phyloP scores from a whole-genome alignment of 1,140 invertebrate genomes.

The Panulirus ornatus region DNA sequence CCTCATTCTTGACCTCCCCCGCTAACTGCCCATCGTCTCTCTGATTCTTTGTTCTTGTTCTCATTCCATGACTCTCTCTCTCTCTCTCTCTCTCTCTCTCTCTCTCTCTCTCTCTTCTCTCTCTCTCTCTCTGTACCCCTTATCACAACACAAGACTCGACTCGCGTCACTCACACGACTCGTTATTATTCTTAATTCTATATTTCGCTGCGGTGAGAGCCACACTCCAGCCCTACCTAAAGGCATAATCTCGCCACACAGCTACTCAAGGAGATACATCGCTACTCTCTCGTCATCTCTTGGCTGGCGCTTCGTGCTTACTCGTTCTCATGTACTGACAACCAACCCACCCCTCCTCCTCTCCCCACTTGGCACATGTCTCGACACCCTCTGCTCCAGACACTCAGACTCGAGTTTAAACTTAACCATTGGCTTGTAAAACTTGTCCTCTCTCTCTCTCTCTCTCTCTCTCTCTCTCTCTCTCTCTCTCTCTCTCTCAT shows the following conservation, averaged over 20 bases:
- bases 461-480: background rate
- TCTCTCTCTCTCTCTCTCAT: background rate
- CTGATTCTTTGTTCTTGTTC: background rate
- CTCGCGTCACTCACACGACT: background rate
- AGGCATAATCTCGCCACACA: background rate
- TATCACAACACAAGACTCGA: background rate
- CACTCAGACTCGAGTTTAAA: background rate
- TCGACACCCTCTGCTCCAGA: background rate
- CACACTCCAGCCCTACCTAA: background rate
- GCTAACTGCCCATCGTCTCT: background rate
- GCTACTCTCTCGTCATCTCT: background rate
- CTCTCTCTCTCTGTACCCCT: background rate
- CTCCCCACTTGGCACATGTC: background rate
- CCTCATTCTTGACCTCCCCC: background rate
- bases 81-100: background rate
- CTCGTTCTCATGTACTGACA: background rate
- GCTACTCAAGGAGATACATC: background rate
- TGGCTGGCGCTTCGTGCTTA: background rate
- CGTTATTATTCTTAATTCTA: background rate
- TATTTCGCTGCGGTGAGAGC: no score
- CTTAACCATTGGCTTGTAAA: background rate
- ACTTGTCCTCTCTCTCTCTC: no score
- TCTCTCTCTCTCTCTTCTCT: background rate
- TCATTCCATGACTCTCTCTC: background rate
- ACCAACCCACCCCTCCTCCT: background rate